A percentile compares a stretch with the other conserved stretches of the same genome.
phyloP scores from a whole-genome alignment of 2,888 invertebrate genomes.

The Chrysolina haemoptera region DNA sequence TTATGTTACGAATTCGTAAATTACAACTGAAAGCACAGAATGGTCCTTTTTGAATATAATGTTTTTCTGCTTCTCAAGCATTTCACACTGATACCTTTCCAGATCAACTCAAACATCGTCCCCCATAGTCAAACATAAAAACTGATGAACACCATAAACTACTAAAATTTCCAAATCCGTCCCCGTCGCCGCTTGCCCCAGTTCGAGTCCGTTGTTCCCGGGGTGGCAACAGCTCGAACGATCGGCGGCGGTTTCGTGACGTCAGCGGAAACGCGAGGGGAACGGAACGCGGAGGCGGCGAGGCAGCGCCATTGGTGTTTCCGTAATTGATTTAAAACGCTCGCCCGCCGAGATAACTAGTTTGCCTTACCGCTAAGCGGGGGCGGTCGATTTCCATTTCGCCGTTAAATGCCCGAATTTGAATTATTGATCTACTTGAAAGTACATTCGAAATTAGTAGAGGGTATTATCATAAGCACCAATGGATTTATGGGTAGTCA shows the following conservation, averaged over 20 bases:
- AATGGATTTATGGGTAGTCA: no score
- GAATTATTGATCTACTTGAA: constrained; percentile 29
- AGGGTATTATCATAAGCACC: not conserved
- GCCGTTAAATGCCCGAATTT: constrained; percentile 35
- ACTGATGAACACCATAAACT: constrained; percentile 12
- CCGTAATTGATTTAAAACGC: constrained; percentile 59
- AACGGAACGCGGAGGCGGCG: constrained; percentile 53
- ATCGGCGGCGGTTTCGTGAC: constrained; percentile 54
- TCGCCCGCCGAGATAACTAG: constrained; percentile 38
- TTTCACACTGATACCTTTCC: not conserved
- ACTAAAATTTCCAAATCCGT: not conserved
- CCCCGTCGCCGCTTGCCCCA: not conserved
- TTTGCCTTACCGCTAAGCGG: constrained; percentile 39
- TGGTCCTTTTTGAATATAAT: not conserved
- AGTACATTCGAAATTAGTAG: not conserved
- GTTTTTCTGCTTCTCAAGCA: not conserved
- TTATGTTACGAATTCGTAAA: no score
- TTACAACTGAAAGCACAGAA: no score
- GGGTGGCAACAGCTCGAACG: constrained; percentile 34
- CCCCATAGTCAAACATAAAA: not conserved
- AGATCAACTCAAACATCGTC: constrained; percentile 1
- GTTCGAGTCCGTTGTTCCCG: constrained; percentile 11
- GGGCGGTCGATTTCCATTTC: constrained; percentile 33
- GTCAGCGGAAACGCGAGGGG: constrained; percentile 51
- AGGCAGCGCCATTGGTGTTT: constrained; percentile 54